Evolutionary conservation across 2,797 vertebrate genomes (phyloP).

Genomic region (Erethizon dorsatum): DNA sequence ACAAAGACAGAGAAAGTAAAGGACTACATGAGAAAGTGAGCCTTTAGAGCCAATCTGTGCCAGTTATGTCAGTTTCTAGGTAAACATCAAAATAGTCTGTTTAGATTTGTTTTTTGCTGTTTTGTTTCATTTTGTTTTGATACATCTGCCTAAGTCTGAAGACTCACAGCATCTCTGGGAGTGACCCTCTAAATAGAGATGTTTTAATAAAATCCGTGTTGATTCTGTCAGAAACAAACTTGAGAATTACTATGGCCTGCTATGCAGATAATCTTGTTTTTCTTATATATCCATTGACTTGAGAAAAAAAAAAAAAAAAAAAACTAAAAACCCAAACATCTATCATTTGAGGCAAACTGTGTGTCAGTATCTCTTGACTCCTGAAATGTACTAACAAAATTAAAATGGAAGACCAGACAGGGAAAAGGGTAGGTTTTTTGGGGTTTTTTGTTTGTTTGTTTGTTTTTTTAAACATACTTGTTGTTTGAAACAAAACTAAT

Average conservation of each 20-base stretch:
- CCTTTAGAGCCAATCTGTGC: not conserved
- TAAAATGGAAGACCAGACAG: not conserved
- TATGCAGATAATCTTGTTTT: conserved; percentile 31
- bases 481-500: conserved; percentile 11
- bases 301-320: conserved; percentile 19
- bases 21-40: not conserved
- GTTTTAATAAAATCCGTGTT: not conserved
- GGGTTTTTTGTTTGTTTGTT: not conserved
- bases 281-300: conserved; percentile 27
- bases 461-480: not conserved
- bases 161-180: not conserved
- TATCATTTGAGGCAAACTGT: not conserved
- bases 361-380: not conserved
- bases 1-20: not conserved
- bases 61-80: not conserved
- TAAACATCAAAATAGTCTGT: not conserved
- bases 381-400: not conserved
- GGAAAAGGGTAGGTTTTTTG: not conserved
- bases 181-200: not conserved
- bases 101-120: not conserved
- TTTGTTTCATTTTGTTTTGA: conserved; percentile 23
- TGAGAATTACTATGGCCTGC: not conserved
- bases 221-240: not conserved
- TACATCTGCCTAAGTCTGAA: not conserved
- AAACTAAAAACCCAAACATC: not conserved